phyloP scores from a whole-genome alignment of 2,113 vertebrate species.

The Nibea coibor region DNA sequence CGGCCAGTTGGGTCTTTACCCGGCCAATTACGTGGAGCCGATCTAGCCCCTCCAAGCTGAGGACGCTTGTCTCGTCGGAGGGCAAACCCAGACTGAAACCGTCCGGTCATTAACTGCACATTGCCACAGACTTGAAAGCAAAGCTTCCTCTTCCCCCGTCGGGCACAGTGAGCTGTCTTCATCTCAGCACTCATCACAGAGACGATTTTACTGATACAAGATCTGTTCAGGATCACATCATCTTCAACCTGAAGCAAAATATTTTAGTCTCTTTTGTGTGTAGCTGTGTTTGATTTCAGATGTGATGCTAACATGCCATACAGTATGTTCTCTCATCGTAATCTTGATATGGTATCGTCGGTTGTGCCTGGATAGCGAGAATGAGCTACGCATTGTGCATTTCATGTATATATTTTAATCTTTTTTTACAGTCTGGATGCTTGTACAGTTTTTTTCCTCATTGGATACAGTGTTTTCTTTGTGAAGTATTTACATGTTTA shows the following conservation, averaged over 20 bases:
- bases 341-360: slow-evolving; percentile 62
- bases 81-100: slow-evolving; percentile 65
- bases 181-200: slow-evolving; percentile 53
- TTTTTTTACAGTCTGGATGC: slow-evolving; percentile 71
- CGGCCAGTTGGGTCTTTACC: slow-evolving; percentile 94
- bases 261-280: slow-evolving; percentile 54
- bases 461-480: slow-evolving; percentile 49
- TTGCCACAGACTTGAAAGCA: slow-evolving; percentile 77
- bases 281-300: slow-evolving; percentile 68
- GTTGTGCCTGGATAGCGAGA: slow-evolving; percentile 73
- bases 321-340: slow-evolving; percentile 62
- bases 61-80: slow-evolving; percentile 33
- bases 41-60: slow-evolving; percentile 81
- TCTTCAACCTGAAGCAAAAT: slow-evolving; percentile 46
- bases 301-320: slow-evolving; percentile 68
- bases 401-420: slow-evolving; percentile 77
- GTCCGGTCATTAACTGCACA: slow-evolving; percentile 67
- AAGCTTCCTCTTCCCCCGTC: slow-evolving; percentile 64
- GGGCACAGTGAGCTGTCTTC: slow-evolving; percentile 65
- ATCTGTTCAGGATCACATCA: slow-evolving; percentile 33
- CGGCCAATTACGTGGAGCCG: slow-evolving; percentile 95
- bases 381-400: slow-evolving; percentile 76
- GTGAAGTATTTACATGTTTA: slow-evolving; percentile 58
- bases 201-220: slow-evolving; percentile 16
- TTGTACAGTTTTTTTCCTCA: slow-evolving; percentile 72